phyloP scores from a whole-genome alignment of 2,888 invertebrate species.

The Ectemnius continuus region DNA sequence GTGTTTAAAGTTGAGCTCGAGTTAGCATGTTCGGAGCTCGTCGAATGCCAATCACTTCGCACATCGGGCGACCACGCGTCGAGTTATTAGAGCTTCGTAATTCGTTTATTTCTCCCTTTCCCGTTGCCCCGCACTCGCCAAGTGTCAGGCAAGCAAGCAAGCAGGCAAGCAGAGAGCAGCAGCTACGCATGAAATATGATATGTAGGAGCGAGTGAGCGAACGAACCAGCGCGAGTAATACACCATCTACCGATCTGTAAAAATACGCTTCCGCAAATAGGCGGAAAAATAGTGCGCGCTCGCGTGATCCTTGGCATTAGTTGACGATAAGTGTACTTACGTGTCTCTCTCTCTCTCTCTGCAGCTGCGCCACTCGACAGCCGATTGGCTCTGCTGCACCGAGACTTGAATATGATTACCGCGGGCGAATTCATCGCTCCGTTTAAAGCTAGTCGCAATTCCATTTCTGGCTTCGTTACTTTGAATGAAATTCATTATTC shows the following conservation, averaged over 20 bases:
- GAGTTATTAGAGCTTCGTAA: constrained; percentile 2
- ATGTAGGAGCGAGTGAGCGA: not conserved
- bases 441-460: too few species aligned
- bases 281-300: not conserved
- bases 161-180: not conserved
- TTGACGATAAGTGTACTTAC: constrained; percentile 3
- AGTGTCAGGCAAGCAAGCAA: not conserved
- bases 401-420: too few species aligned
- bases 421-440: too few species aligned
- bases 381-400: too few species aligned
- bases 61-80: constrained; percentile 14
- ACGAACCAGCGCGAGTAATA: not conserved
- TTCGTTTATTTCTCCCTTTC: constrained; percentile 10
- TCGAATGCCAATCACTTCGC: constrained; percentile 8
- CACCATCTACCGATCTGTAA: not conserved
- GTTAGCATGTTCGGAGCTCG: constrained; percentile 16
- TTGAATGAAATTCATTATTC: too few species aligned
- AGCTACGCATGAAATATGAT: constrained; percentile 3
- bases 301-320: not conserved
- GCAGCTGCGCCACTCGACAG: not conserved
- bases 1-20: constrained; percentile 7
- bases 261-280: constrained; percentile 7
- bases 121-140: too few species aligned
- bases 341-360: not conserved
- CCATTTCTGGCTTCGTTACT: too few species aligned